Base-by-base conservation (phyloP, 2,888 invertebrate genomes). In the Tetramorium bicarinatum region DNA sequence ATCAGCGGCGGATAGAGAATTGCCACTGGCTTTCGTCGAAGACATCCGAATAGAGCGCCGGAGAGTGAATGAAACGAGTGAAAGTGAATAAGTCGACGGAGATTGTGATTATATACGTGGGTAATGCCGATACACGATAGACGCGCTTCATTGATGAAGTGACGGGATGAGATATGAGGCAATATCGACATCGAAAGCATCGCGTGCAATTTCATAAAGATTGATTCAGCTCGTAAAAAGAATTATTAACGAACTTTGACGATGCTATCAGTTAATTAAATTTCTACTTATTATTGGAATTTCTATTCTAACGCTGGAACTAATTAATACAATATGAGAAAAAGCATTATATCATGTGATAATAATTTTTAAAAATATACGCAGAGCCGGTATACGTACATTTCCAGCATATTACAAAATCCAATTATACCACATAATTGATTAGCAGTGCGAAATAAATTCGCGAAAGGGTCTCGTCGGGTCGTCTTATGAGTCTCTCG, bases 101-200 rank as follows among this genome's bases (percentile, higher is more conserved):
- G 79, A 79, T 79, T 80, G 79, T 72, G 79, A 80, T 80, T 80
- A 80, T 80, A 59, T 72, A 80, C 59, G 79, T 79, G 72, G 74
- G 79, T 72, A 80, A 80, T 80, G 59, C 47, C 74, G 79, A 80
- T 80, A 80, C 74, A 59, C 79, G 79, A 80, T 80, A 80, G 79
- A 80, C 59, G 72, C 74, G 79, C 79, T 80, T 80, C 79, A 80
- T 80, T 80, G 79, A 80, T 80, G 74, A 72, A 80, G 72, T 59
- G 79, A 80, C 79, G 79, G 79, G 79, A 72, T 80, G 47, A 80
- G 74, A 72, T 72, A 38, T 80, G 79, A 72, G 38, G 79, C 72
- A 80, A 77, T 62, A 34, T 66, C 47, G 44, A 56, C 79, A 47
- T 79, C 72, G 74, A 47, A 59, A 72, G 59, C 59, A 59, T 49